These are phyloP conservation scores for Potamilus streckersoni DNA, from an alignment of 1,140 invertebrate genomes.

Conservation along the genomic window DNA sequence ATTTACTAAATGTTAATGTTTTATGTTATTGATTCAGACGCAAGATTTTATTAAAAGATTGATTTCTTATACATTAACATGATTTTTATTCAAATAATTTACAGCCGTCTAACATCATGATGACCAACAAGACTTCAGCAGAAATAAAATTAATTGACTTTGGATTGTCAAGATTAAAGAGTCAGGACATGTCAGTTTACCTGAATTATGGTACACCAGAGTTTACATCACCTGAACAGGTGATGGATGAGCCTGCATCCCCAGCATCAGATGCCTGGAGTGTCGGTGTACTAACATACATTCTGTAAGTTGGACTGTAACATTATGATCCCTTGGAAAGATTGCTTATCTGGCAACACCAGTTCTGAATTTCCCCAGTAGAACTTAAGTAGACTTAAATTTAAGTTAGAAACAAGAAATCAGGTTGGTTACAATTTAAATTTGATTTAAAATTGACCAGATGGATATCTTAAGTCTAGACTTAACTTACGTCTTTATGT, in stretches of 20 bases:
- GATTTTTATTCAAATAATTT: neutral
- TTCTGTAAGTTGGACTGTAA: constrained; percentile 80
- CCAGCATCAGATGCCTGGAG: constrained; percentile 96
- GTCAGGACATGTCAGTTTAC: constrained; percentile 76
- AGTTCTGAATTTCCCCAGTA: no score
- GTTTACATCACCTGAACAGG: constrained; percentile 93
- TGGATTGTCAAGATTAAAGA: constrained; percentile 83
- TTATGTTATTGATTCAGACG: no score
- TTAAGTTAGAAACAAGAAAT: no score
- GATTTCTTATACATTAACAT: no score
- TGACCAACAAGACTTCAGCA: constrained; percentile 88
- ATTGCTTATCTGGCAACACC: no score
- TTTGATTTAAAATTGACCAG: neutral
- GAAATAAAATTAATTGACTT: constrained; percentile 91
- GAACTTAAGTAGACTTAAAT: no score
- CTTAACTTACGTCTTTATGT: neutral
- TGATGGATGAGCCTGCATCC: constrained; percentile 71
- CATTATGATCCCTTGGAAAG: neutral
- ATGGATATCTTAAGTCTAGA: neutral
- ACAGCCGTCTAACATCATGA: constrained; percentile 94
- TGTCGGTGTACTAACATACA: constrained; percentile 95
- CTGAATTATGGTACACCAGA: constrained; percentile 88
- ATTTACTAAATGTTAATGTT: no score
- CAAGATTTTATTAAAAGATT: no score
- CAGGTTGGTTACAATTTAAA: no score